Evolutionary conservation across 2,888 invertebrate species (phyloP), one percentile per base, ranked within the genome.

Genomic region (Salticus scenicus): DNA sequence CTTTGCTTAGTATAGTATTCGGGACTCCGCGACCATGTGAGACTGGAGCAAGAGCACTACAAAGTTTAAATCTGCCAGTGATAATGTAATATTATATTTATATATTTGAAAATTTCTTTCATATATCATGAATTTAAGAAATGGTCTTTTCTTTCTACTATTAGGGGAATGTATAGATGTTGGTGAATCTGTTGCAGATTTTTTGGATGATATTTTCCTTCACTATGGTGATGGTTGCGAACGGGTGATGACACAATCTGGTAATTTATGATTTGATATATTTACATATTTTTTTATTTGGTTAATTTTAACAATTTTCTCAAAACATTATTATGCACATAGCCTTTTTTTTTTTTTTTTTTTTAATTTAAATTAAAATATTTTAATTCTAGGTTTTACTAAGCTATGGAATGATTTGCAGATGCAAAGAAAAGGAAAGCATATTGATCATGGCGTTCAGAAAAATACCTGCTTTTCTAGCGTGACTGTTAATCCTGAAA

Each of bases 101-200:
- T n/a, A n/a, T n/a, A n/a, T n/a, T n/a, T n/a, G n/a, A n/a, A n/a
- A n/a, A n/a, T n/a, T n/a, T n/a, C n/a, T n/a, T n/a, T n/a, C n/a
- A n/a, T n/a, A n/a, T n/a, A n/a, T n/a, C n/a, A n/a, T n/a, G n/a
- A n/a, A n/a, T n/a, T n/a, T n/a, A n/a, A n/a, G n/a, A n/a, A n/a
- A n/a, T n/a, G n/a, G n/a, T n/a, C n/a, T n/a, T 57, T 1, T 67
- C 33, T 17, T 30, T 67, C n/a, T 1, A 27, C 10, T 41, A 64
- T 66, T 20, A 75, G 75, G 75, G 20, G 64, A 41, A 17, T 75
- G 66, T n/a, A 75, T 75, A 27, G 66, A 75, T 10, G 75, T 75
- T 30, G 66, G 42, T n/a, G 75, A 75, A 28, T 57, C 75, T 7
- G 75, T 42, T 14, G 37, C 64, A 17, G 75, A 75, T 37, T 75